These are phyloP conservation scores for Lethrus apterus DNA, from an alignment of 1,140 invertebrate genomes.

Conservation along the genomic window DNA sequence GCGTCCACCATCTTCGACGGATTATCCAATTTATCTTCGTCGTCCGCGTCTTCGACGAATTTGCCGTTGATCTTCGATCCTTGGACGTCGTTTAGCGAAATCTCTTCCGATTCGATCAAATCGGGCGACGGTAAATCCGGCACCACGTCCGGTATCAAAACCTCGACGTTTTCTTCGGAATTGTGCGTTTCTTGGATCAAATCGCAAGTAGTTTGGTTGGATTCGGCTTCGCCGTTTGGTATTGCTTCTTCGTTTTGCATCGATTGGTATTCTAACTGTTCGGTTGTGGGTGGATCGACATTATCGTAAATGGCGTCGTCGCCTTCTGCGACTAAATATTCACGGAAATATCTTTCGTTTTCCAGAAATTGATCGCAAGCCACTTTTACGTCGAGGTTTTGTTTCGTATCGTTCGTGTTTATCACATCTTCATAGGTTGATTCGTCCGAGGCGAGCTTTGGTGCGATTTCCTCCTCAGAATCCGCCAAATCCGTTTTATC, in stretches of 20 bases:
- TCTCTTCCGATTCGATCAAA: constrained; percentile 1
- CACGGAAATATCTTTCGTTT: constrained; percentile 11
- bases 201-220: too few species aligned
- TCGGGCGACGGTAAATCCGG: constrained; percentile 10
- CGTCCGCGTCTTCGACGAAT: too few species aligned
- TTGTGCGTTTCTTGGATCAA: too few species aligned
- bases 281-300: too few species aligned
- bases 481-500: not conserved
- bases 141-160: not conserved
- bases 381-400: not conserved
- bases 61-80: constrained; percentile 2
- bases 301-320: constrained; percentile 27
- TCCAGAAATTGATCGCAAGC: constrained; percentile 3
- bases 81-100: constrained; percentile 16
- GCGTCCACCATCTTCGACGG: constrained; percentile 31
- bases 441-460: not conserved
- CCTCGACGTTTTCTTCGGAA: constrained; percentile 10
- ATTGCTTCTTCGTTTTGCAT: too few species aligned
- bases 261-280: too few species aligned
- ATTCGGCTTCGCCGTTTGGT: constrained; percentile 1
- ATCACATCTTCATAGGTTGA: constrained; percentile 3
- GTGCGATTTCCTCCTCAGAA: constrained; percentile 9
- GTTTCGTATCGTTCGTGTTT: constrained; percentile 8
- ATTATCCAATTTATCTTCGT: constrained; percentile 9
- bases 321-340: constrained; percentile 1